Evolutionary conservation across 2,113 vertebrate species (phyloP), one percentile per base, ranked within the genome.

Genomic region (Pollimyrus isidori): DNA sequence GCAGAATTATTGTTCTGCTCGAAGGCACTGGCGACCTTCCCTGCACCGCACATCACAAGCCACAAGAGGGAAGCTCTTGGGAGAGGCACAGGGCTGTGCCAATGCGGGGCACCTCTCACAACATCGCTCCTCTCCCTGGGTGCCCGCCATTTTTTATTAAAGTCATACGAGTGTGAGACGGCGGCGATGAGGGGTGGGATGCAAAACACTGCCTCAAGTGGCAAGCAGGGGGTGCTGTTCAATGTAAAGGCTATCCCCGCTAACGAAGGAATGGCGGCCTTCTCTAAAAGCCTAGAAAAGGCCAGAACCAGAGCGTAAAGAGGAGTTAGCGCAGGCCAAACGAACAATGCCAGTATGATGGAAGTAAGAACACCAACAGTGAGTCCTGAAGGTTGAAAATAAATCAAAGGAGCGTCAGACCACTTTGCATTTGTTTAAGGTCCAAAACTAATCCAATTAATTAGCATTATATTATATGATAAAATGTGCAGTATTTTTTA

Each of bases 91-190:
- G 85, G 94, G 95, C 90, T 65, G 94, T 83, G 91, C 92, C 94
- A 19, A 48, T 13, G 50, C 85, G 0, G 13, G n/a, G 7, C 1
- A 2, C 4, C n/a, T 92, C 93, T 73, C 91, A 86, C 93, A 94
- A 93, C 94, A 94, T 90, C 91, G 90, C 92, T 92, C 93, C 94
- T 94, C 92, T 93, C 96, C 94, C 93, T 94, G 83, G 26, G 46
- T 7, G 7, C 93, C 87, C 91, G 90, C 92, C 92, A 93, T 92
- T 92, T 93, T 92, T 95, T 84, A 17, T 91, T 94, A 93, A 95
- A 95, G 89, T 94, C 95, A 95, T 49, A 94, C 94, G 96, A 96
- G 96, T 96, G 93, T 96, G 94, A 97, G 96, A 97, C 95, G 95
- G 92, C 91, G 93, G 92, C 92, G 0, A 26, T 4, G 46, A 48